Base-by-base conservation (phyloP, 1,140 invertebrate species). In the Drosophila pachea region DNA sequence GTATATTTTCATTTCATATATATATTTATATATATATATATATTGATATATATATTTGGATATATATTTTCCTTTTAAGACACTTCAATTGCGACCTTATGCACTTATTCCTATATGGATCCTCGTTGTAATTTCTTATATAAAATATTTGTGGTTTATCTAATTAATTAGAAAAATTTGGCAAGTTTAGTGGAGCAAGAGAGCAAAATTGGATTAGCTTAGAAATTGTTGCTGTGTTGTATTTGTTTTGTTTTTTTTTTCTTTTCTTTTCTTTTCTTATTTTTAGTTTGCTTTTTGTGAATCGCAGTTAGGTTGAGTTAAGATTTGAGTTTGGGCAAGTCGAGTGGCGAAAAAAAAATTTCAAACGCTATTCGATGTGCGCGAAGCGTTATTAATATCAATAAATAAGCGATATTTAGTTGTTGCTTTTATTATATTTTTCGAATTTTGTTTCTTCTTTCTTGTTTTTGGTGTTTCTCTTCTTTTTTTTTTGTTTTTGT, bases 41-140 rank as follows among this genome's bases (percentile, higher is more conserved):
- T n/a, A n/a, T 59, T 58, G 65, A 76, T 59, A 60, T 61, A 40
- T 54, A 49, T 35, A 43, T 73, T 11, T 74, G 54, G 61, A 58
- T 48, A 38, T 77, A 35, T 61, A 32, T 32, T 50, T 59, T 71
- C 68, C 9, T 49, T 67, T 73, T 86, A 86, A 87, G 84, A 87
- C 84, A 86, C 82, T 86, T 86, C 32, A 64, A 78, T 78, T 79
- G 78, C 75, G 67, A 78, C 68, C 65, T 72, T 71, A 67, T 82
- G 72, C 68, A 87, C 83, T 87, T 76, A 56, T 36, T 63, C 48
- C 54, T 45, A 55, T 53, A 53, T 12, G 32, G 14, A 36, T 40
- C 40, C 38, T 67, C 12, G 11, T 53, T 48, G 32, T 22, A 62
- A 16, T 58, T 64, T 14, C 40, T 56, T 68, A 47, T 62, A 36